Conservation (phyloP, 2,797 vertebrate species). For the Pseudochaenichthys georgianus region DNA sequence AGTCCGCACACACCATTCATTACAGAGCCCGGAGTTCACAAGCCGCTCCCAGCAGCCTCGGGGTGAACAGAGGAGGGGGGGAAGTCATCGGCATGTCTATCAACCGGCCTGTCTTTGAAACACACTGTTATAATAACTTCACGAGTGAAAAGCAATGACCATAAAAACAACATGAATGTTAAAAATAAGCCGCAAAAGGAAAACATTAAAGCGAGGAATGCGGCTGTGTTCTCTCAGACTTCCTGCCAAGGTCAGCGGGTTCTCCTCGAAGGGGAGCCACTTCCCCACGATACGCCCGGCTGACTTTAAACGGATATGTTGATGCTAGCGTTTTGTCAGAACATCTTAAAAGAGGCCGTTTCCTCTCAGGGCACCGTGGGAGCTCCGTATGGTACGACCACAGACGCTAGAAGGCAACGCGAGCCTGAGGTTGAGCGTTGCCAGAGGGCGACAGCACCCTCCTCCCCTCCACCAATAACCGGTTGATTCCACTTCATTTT, state of each 20-base stretch:
- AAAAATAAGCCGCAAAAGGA: slow-evolving; percentile 66
- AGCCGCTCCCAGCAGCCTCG: neutral
- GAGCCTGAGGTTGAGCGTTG: slow-evolving; percentile 76
- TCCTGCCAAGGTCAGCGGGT: slow-evolving; percentile 78
- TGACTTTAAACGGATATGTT: slow-evolving; percentile 77
- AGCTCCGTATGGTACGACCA: slow-evolving; percentile 73
- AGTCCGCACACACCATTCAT: slow-evolving; percentile 41
- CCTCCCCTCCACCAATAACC: slow-evolving; percentile 71
- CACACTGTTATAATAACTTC: slow-evolving; percentile 27
- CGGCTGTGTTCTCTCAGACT: slow-evolving; percentile 62
- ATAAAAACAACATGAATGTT: slow-evolving; percentile 41
- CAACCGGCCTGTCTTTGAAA: slow-evolving; percentile 28
- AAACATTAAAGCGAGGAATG: slow-evolving; percentile 55
- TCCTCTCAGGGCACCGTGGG: slow-evolving; percentile 79
- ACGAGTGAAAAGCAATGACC: slow-evolving; percentile 44
- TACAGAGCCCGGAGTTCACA: slow-evolving; percentile 21
- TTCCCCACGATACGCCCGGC: slow-evolving; percentile 74
- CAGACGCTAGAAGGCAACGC: slow-evolving; percentile 66
- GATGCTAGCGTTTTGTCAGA: slow-evolving; percentile 72
- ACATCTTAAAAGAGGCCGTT: slow-evolving; percentile 77
- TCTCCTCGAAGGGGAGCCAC: slow-evolving; percentile 75
- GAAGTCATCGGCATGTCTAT: slow-evolving; percentile 12
- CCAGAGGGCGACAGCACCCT: slow-evolving; percentile 74
- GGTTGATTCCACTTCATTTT: slow-evolving; percentile 77
- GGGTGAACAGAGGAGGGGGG: slow-evolving; percentile 2